Conservation (phyloP, 2,113 vertebrate species). For the Empidonax traillii region DNA sequence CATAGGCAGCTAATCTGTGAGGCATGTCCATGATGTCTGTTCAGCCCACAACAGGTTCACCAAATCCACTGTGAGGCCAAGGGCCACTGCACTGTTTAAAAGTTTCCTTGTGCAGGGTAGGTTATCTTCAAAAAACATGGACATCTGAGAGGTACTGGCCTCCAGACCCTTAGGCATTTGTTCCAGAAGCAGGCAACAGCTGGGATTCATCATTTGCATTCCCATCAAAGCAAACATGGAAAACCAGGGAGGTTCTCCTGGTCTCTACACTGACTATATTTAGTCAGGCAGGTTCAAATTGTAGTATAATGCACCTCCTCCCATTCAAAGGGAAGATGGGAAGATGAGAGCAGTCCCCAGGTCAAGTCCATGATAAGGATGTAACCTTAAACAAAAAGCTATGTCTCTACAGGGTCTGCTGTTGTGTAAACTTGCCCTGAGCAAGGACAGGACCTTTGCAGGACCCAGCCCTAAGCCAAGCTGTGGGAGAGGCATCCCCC, state of each 20-base stretch:
- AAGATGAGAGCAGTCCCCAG: background rate
- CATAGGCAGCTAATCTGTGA: background rate
- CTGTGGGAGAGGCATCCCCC: fast-evolving
- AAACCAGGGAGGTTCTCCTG: background rate
- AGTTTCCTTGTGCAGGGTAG: background rate
- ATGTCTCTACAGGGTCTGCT: background rate
- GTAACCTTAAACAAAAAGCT: background rate
- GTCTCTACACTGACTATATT: background rate
- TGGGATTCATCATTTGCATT: background rate
- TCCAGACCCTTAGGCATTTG: background rate
- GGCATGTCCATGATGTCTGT: background rate
- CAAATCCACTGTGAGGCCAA: background rate
- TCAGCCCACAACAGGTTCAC: background rate
- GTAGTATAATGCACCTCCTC: background rate
- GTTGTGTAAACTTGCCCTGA: background rate
- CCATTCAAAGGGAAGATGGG: background rate
- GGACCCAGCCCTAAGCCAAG: background rate
- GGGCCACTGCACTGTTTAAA: background rate
- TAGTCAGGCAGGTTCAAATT: background rate
- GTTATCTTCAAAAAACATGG: background rate
- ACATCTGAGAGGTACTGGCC: background rate
- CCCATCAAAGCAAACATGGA: background rate
- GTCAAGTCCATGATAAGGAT: background rate
- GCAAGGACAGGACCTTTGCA: background rate
- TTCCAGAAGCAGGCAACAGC: background rate